Base-by-base conservation (phyloP, 2,888 invertebrate species). In the Diarsia mendica region DNA sequence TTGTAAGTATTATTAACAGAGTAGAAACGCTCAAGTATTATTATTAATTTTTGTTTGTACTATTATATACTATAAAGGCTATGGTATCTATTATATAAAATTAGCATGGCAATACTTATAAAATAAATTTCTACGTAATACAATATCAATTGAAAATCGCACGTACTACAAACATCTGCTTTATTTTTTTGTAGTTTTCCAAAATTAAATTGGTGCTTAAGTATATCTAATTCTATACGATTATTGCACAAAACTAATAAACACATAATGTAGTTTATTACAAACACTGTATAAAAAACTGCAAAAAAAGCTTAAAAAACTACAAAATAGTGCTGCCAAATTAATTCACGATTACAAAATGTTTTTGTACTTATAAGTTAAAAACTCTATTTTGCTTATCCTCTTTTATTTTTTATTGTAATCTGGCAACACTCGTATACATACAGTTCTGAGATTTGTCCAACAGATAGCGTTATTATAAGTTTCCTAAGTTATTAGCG, bases 191-290 rank as follows among this genome's bases (percentile, higher is more conserved):
- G 69, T 82, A 70, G n/a, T 81, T 78, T 72, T 81, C 48, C 51
- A 79, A 78, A 84, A 86, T 77, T 84, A 83, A 83, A 71, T 69
- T 53, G 18, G 13, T 83, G 83, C 85, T 84, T 89, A n/a, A n/a
- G n/a, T n/a, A 87, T 20, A 33, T 68, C 79, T 85, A 82, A 75
- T 74, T 80, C 80, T 85, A 89, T 80, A 81, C 67, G 80, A 88
- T 88, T 89, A 90, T 90, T 90, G 90, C 90, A 90, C 90, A 78
- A 87, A 86, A 88, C 78, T 72, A 85, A 86, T 87, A 87, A 86
- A 84, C 86, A 86, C 84, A 79, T 79, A 71, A 72, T 69, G 75
- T 79, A 39, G 80, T 82, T 80, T 80, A 86, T 87, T 85, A 82
- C 66, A 79, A 84, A 81, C 66, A 86, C 81, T 86, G 87, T 79